A percentile compares a stretch with the other conserved stretches of the same genome.
Evolutionary conservation across 2,888 invertebrate species (phyloP).

Genomic region (Ommatoiulus sabulosus): DNA sequence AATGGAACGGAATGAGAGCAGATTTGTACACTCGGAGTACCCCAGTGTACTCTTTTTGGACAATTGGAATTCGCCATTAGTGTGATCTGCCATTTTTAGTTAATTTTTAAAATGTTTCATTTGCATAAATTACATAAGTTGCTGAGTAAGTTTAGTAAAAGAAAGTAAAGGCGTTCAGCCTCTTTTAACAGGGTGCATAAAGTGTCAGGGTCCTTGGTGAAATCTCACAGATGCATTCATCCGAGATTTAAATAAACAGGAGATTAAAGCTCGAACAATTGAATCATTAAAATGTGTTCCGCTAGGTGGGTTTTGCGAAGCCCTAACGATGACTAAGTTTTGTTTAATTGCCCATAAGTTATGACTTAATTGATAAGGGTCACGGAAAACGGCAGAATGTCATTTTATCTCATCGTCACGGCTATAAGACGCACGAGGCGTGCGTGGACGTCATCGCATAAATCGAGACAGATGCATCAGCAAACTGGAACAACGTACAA

Average conservation of each 20-base stretch:
- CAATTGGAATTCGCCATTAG: too few relatives aligned
- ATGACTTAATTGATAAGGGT: conserved; percentile 54
- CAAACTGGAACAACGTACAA: conserved; percentile 32
- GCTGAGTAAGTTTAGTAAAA: background rate
- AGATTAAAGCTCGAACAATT: conserved; percentile 30
- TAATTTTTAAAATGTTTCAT: background rate
- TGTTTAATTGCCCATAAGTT: conserved; percentile 56
- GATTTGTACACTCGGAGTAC: too few relatives aligned
- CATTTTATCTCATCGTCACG: conserved; percentile 48
- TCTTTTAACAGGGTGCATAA: background rate
- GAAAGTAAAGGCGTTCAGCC: background rate
- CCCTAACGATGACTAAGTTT: conserved; percentile 53
- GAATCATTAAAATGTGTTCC: conserved; percentile 36
- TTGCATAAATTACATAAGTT: background rate
- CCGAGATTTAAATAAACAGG: background rate
- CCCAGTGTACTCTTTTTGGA: too few relatives aligned
- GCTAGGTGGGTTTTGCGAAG: background rate
- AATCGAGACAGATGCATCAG: conserved; percentile 47
- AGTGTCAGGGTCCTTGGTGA: background rate
- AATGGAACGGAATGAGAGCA: too few relatives aligned
- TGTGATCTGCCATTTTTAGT: too few relatives aligned
- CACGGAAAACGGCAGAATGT: background rate
- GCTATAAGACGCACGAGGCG: conserved; percentile 7
- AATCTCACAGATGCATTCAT: background rate
- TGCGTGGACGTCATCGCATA: conserved; percentile 37